Conservation (phyloP, 2,113 vertebrate genomes). For the Hemibagrus wyckioides region DNA sequence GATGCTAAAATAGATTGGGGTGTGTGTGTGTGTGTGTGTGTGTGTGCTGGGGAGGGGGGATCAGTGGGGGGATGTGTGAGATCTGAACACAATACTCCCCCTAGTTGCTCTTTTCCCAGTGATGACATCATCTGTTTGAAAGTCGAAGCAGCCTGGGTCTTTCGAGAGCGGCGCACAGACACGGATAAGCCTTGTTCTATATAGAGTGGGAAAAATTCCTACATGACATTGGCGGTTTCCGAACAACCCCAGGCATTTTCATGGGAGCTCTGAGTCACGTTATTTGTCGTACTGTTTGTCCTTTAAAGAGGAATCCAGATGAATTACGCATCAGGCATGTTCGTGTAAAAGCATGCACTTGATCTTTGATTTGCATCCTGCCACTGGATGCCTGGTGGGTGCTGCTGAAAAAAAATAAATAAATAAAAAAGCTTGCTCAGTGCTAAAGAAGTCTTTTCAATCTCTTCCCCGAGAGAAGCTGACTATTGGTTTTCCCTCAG, state of each 20-base stretch:
- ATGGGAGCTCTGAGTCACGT: conserved; percentile 25
- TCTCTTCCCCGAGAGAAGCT: conserved; percentile 59
- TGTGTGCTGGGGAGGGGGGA: background rate
- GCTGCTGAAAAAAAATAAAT: background rate
- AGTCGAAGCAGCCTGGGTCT: conserved; percentile 32
- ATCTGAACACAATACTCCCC: conserved; percentile 34
- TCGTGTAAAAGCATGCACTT: conserved; percentile 14
- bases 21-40: conserved; percentile 15
- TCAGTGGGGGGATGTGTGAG: background rate
- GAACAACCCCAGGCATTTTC: conserved; percentile 16
- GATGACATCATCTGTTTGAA: conserved; percentile 55
- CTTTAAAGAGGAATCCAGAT: conserved; percentile 3
- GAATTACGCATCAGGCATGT: conserved; percentile 9
- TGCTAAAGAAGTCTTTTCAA: conserved; percentile 72
- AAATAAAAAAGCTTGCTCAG: background rate
- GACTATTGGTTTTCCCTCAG: conserved; percentile 54
- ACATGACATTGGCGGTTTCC: conserved; percentile 18
- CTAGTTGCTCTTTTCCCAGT: conserved; percentile 40
- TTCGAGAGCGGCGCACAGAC: conserved; percentile 9
- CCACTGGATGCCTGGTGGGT: background rate
- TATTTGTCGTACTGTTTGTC: conserved; percentile 32
- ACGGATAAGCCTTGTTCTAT: conserved; percentile 14
- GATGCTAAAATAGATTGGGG: conserved; percentile 23
- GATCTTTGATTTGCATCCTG: conserved; percentile 22
- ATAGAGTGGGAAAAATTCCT: conserved; percentile 4